A percentile compares a stretch with the other conserved stretches of the same genome.
Conservation (phyloP, 2,888 invertebrate genomes). For the Pterobdella sp. region DNA sequence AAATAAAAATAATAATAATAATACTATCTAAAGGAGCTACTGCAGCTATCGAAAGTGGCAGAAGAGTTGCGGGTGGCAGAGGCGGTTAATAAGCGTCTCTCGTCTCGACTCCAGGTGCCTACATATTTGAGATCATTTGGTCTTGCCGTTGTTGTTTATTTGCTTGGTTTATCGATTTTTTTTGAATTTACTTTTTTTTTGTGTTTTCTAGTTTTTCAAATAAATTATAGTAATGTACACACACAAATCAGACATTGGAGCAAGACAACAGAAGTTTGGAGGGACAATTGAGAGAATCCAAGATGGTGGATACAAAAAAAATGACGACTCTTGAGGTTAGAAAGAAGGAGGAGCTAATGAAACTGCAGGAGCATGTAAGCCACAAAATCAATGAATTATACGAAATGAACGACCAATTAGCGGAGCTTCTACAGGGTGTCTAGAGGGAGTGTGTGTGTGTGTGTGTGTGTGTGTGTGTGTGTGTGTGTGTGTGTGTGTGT, state of each 20-base stretch:
- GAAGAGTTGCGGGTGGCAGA: constrained; percentile 35
- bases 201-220: no score
- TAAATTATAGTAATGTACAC: no score
- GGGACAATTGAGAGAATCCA: background rate
- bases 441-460: background rate
- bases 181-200: no score
- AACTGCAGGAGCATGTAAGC: constrained; percentile 44
- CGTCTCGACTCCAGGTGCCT: background rate
- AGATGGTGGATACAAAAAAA: background rate
- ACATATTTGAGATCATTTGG: no score
- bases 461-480: constrained; percentile 23
- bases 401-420: constrained; percentile 36
- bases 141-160: no score
- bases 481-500: constrained; percentile 21
- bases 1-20: constrained; percentile 24
- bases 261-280: background rate
- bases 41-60: constrained; percentile 41
- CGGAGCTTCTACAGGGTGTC: constrained; percentile 29
- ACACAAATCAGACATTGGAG: no score
- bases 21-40: constrained; percentile 37
- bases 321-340: constrained; percentile 7
- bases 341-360: constrained; percentile 40
- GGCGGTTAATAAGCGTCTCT: background rate
- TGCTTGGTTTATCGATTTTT: no score
- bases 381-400: constrained; percentile 46